phyloP scores from a whole-genome alignment of 2,797 vertebrate genomes.

The Gila robusta region DNA sequence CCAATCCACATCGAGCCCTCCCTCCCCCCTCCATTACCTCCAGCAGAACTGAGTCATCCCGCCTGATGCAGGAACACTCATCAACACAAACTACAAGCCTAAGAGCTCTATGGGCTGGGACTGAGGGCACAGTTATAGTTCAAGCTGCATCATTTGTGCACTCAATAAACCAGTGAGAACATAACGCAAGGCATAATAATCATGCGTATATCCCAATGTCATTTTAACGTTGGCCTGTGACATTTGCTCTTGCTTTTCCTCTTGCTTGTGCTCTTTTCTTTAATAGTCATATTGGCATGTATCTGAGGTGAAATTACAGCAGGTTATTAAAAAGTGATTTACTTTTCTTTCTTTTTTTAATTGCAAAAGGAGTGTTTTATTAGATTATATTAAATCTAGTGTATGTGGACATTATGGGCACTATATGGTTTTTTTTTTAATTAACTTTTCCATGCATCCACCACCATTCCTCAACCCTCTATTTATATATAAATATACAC shows the following conservation, averaged over 20 bases:
- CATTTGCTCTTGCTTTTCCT: neutral
- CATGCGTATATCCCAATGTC: neutral
- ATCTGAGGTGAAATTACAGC: neutral
- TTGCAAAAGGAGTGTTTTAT: neutral
- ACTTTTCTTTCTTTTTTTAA: too few relatives aligned
- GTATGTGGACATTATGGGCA: neutral
- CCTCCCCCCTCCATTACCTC: slow-evolving; percentile 32
- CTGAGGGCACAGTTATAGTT: slow-evolving; percentile 10
- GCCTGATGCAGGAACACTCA: slow-evolving; percentile 14
- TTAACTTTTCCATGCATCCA: neutral
- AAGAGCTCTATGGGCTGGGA: neutral
- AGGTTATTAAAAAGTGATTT: slow-evolving; percentile 4
- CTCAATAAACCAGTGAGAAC: slow-evolving; percentile 27
- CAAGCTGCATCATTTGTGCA: slow-evolving; percentile 16
- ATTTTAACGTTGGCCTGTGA: slow-evolving; percentile 1
- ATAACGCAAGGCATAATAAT: slow-evolving; percentile 20
- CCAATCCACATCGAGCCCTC: slow-evolving; percentile 43
- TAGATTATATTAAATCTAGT: neutral
- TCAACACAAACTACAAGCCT: slow-evolving; percentile 29
- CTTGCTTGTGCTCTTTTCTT: neutral
- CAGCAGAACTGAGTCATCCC: slow-evolving; percentile 24
- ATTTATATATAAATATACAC: too few relatives aligned
- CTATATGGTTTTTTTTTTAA: neutral
- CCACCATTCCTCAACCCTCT: neutral
- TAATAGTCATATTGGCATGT: neutral